These are phyloP conservation scores for Phengaris arion DNA, from an alignment of 2,888 invertebrate genomes.

Conservation along the genomic window DNA sequence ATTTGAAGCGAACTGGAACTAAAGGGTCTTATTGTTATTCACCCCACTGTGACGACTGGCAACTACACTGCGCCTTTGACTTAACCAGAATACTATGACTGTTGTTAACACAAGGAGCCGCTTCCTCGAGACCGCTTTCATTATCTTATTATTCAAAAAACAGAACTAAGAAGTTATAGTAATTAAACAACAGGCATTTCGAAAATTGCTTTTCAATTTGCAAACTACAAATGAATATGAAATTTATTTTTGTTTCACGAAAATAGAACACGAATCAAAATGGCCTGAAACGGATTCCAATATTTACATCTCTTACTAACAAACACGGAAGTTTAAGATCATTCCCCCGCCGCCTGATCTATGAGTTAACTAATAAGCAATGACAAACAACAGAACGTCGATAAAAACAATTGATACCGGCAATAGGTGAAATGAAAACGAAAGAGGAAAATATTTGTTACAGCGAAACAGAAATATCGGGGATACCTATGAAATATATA, in stretches of 20 bases:
- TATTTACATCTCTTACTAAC: not conserved
- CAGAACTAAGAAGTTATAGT: not conserved
- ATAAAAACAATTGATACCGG: slow-evolving; percentile 50
- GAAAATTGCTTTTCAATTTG: too few species aligned
- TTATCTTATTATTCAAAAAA: not conserved
- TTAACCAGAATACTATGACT: slow-evolving; percentile 52
- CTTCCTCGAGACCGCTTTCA: not conserved
- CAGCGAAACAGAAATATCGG: slow-evolving; percentile 52
- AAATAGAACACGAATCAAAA: too few species aligned
- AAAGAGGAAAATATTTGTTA: slow-evolving; percentile 51
- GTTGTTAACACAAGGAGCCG: slow-evolving; percentile 47
- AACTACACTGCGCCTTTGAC: slow-evolving; percentile 54
- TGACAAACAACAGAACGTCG: slow-evolving; percentile 37
- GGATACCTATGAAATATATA: slow-evolving; percentile 50
- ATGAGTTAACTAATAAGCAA: not conserved
- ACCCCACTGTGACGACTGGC: slow-evolving; percentile 71
- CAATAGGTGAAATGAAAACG: slow-evolving; percentile 45
- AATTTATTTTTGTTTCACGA: too few species aligned
- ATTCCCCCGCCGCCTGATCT: not conserved
- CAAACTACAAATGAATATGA: too few species aligned
- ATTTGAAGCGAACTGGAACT: slow-evolving; percentile 61
- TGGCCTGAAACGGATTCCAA: not conserved
- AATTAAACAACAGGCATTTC: not conserved
- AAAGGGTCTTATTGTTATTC: slow-evolving; percentile 76
- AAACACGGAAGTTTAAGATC: not conserved